Evolutionary conservation across 2,113 vertebrate genomes (phyloP).

Genomic region (Indicator indicator): DNA sequence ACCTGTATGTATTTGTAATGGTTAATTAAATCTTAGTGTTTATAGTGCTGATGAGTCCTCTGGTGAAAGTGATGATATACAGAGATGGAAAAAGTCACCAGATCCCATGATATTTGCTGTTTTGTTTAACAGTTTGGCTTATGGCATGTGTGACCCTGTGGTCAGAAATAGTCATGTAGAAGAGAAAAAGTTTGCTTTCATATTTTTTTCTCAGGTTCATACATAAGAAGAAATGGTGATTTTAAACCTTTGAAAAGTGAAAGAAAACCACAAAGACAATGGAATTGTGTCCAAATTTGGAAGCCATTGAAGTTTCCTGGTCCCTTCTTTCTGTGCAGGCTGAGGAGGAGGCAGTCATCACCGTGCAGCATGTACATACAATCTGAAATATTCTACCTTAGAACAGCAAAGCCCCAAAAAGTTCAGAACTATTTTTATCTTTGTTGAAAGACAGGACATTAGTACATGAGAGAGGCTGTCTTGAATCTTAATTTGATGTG

Average conservation of each 20-base stretch:
- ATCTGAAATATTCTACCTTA: slow-evolving; percentile 14
- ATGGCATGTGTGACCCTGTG: accelerated
- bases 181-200: not conserved
- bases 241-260: not conserved
- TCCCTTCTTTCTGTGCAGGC: not conserved
- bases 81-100: not conserved
- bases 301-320: not conserved
- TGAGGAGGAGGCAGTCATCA: not conserved
- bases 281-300: not conserved
- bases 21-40: not conserved
- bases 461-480: slow-evolving; percentile 24
- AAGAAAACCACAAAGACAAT: not conserved
- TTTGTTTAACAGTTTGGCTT: not conserved
- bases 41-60: not conserved
- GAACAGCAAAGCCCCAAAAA: not conserved
- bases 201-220: not conserved
- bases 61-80: not conserved
- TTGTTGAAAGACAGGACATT: not conserved
- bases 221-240: not conserved
- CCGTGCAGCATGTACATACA: not conserved
- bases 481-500: slow-evolving; percentile 34
- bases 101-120: not conserved
- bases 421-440: slow-evolving; percentile 10
- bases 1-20: not conserved
- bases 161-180: not conserved